Percentiles rank a stretch among this genome's conserved stretches.
phyloP scores from a whole-genome alignment of 2,797 vertebrate species.

The Alauda arvensis region DNA sequence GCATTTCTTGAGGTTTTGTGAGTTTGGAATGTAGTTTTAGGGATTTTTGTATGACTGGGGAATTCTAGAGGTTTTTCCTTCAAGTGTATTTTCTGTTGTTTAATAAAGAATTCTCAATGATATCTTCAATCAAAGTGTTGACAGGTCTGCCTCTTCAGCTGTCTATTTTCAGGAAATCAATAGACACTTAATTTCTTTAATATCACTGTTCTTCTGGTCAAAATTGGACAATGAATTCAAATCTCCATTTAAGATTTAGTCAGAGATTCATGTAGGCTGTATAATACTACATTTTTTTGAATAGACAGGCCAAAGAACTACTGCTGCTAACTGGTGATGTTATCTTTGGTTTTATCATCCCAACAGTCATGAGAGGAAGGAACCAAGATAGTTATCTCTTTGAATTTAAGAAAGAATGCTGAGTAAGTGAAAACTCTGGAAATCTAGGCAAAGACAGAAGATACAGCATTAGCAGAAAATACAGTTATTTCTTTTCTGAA shows the following conservation, averaged over 20 bases:
- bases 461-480: not conserved
- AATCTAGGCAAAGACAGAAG: not conserved
- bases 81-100: not conserved
- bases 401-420: not conserved
- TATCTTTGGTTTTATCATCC: not conserved
- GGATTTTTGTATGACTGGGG: not conserved
- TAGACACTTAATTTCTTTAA: not conserved
- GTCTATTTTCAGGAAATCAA: not conserved
- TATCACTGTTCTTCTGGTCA: not conserved
- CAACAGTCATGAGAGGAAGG: not conserved
- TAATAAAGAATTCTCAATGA: not conserved
- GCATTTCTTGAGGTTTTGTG: not conserved
- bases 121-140: not conserved
- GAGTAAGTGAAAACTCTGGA: not conserved
- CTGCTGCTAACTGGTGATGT: not conserved
- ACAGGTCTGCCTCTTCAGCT: not conserved
- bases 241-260: not conserved
- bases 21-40: not conserved
- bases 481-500: not conserved
- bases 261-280: not conserved
- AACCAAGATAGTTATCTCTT: not conserved
- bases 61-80: not conserved
- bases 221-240: not conserved
- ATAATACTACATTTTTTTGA: not conserved
- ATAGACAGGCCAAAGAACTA: not conserved